Evolutionary conservation across 2,113 vertebrate genomes (phyloP).

Genomic region (Cynopterus brachyotis): DNA sequence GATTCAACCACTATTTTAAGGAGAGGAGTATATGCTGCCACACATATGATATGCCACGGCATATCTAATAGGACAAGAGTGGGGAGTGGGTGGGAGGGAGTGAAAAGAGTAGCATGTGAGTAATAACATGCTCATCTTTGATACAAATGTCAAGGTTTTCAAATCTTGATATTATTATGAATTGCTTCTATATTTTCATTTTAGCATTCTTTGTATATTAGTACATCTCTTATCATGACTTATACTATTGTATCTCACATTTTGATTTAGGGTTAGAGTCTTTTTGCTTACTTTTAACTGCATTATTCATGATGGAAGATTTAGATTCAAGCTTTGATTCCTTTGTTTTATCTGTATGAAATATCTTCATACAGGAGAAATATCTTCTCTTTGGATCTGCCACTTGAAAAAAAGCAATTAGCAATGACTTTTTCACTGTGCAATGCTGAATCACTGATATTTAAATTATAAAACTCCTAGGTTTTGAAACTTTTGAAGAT

Average conservation of each 20-base stretch:
- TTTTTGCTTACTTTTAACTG: background rate
- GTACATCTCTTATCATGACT: background rate
- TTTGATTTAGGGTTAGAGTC: conserved; percentile 25
- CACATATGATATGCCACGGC: background rate
- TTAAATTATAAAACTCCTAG: conserved; percentile 10
- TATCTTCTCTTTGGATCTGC: background rate
- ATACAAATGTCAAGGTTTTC: background rate
- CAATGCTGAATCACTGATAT: background rate
- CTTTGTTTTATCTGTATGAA: conserved; percentile 13
- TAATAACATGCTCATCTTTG: background rate
- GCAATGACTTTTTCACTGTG: background rate
- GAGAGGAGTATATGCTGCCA: background rate
- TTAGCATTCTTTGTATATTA: conserved; percentile 33
- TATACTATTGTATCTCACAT: background rate
- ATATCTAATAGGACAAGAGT: background rate
- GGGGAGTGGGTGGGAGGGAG: background rate
- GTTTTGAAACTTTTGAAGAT: background rate
- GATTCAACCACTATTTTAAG: background rate
- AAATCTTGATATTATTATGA: background rate
- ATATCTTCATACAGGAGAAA: too few relatives aligned
- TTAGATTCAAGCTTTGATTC: conserved; percentile 25
- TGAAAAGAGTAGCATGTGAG: background rate
- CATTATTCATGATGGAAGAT: background rate
- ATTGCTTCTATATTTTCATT: background rate
- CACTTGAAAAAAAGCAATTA: background rate